A percentile compares a stretch with the other conserved stretches of the same genome.
Evolutionary conservation across 2,888 invertebrate genomes (phyloP).

Genomic region (Heliconius hortense): DNA sequence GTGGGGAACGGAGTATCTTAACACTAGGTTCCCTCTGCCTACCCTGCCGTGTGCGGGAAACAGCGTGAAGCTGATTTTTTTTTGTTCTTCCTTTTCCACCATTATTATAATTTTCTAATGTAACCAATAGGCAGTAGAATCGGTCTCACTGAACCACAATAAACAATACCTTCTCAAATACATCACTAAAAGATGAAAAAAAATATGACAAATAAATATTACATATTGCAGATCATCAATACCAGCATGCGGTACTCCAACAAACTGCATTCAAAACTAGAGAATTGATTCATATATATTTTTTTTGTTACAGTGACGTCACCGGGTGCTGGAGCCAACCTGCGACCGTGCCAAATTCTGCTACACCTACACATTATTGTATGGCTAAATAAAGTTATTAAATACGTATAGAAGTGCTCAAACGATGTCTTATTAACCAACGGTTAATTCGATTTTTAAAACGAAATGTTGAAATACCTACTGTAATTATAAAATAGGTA

Average conservation of each 20-base stretch:
- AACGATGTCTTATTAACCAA: background rate
- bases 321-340: constrained; percentile 68
- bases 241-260: constrained; percentile 33
- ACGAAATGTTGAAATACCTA: constrained; percentile 22
- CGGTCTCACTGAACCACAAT: no score
- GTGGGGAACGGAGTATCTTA: no score
- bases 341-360: constrained; percentile 69
- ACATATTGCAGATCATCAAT: constrained; percentile 31
- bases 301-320: constrained; percentile 66
- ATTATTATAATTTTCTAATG: no score
- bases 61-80: no score
- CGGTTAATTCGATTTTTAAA: constrained; percentile 5
- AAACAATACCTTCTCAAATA: no score
- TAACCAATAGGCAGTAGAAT: no score
- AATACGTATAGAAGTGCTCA: constrained; percentile 35
- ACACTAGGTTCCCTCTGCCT: no score
- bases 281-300: constrained; percentile 39
- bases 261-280: constrained; percentile 37
- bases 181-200: no score
- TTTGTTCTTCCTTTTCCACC: no score
- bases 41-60: no score
- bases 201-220: constrained; percentile 20
- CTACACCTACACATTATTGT: constrained; percentile 63
- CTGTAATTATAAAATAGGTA: constrained; percentile 49
- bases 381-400: constrained; percentile 66